Conservation (phyloP, 2,888 invertebrate species). For the Oxytorus armatus region DNA sequence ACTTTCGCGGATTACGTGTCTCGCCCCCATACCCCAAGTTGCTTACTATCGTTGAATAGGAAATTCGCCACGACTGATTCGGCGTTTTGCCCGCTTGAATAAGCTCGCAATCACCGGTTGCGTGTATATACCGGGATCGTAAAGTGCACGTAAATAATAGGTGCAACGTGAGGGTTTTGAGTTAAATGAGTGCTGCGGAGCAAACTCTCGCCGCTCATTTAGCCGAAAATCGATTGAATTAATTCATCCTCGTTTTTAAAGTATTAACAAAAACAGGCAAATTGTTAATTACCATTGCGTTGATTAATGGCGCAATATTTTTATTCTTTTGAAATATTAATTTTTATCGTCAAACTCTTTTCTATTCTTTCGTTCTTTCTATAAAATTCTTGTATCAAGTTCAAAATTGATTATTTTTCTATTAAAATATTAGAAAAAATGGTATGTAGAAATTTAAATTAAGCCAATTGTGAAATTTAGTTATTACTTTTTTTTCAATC, state of each 20-base stretch:
- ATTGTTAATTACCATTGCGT: neutral
- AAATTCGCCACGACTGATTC: constrained; percentile 59
- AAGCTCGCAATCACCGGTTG: constrained; percentile 54
- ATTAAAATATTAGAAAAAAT: too few relatives aligned
- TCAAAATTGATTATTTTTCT: too few relatives aligned
- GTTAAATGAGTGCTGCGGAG: constrained; percentile 3
- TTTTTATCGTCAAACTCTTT: too few relatives aligned
- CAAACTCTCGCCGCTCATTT: too few relatives aligned
- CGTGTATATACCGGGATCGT: neutral
- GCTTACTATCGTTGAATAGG: constrained; percentile 46
- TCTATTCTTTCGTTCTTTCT: too few relatives aligned
- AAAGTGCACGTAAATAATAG: constrained; percentile 33
- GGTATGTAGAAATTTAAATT: too few relatives aligned
- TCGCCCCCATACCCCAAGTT: constrained; percentile 19
- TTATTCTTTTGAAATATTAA: too few relatives aligned
- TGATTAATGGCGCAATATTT: too few relatives aligned
- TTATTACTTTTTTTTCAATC: too few relatives aligned
- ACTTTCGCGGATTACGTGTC: constrained; percentile 48
- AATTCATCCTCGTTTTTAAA: neutral
- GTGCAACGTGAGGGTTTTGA: constrained; percentile 2
- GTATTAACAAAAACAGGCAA: neutral
- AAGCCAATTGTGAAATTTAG: too few relatives aligned
- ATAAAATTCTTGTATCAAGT: too few relatives aligned
- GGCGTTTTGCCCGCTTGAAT: constrained; percentile 61
- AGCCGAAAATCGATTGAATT: constrained; percentile 4